Conservation (phyloP, 2,797 vertebrate genomes). For the Alcedo quadribrachys region DNA sequence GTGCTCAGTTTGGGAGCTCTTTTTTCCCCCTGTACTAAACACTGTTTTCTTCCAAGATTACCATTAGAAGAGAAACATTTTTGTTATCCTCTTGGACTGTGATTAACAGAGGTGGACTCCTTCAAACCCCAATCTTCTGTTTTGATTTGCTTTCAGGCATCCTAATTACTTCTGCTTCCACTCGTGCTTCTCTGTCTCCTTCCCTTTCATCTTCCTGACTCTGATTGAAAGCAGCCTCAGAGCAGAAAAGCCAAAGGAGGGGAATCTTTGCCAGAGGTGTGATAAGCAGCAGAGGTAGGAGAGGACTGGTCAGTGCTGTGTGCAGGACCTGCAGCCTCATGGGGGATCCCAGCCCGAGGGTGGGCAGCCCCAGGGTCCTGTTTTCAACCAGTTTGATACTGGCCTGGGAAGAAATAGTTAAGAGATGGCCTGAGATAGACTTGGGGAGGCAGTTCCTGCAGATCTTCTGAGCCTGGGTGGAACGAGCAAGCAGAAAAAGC, state of each 20-base stretch:
- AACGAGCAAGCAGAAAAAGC: neutral
- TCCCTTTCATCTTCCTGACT: neutral
- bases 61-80: neutral
- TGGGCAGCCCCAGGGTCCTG: neutral
- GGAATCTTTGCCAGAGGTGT: neutral
- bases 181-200: neutral
- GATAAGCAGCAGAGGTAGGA: neutral
- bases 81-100: neutral
- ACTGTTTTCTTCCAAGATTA: neutral
- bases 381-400: neutral
- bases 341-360: neutral
- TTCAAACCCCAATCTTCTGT: neutral
- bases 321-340: neutral
- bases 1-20: neutral
- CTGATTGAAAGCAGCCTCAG: neutral
- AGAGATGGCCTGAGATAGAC: neutral
- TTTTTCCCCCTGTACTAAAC: neutral
- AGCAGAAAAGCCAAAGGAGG: neutral
- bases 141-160: constrained; percentile 12
- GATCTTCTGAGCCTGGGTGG: neutral
- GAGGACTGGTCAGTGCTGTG: rapidly evolving
- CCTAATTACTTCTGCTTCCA: neutral
- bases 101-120: neutral
- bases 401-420: constrained; percentile 48
- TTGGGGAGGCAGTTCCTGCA: constrained; percentile 18